Conservation (phyloP, 2,888 invertebrate genomes). For the Ornithoptera priamus region DNA sequence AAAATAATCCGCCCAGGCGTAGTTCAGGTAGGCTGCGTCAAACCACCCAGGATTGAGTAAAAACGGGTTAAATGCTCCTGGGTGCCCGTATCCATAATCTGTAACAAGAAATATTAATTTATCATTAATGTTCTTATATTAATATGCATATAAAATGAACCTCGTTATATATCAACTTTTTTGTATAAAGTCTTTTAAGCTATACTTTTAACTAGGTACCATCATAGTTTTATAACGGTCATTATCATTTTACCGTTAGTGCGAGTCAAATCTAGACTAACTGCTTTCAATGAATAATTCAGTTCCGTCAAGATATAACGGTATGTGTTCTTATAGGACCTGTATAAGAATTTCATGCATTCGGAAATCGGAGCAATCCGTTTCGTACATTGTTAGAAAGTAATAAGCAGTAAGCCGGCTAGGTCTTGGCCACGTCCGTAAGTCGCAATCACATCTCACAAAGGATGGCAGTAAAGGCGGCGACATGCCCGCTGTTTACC, state of each 20-base stretch:
- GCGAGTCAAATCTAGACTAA: too few relatives aligned
- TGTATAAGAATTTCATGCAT: background rate
- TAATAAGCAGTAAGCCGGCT: conserved; percentile 47
- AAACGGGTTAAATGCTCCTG: conserved; percentile 88
- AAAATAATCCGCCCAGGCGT: conserved; percentile 87
- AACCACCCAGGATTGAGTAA: conserved; percentile 91
- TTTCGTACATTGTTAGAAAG: conserved; percentile 33
- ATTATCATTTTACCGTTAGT: too few relatives aligned
- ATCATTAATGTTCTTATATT: background rate
- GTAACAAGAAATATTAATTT: conserved; percentile 51
- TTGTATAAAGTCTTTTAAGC: too few relatives aligned
- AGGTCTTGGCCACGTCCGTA: conserved; percentile 59
- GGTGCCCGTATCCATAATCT: conserved; percentile 91
- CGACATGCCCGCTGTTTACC: conserved; percentile 76
- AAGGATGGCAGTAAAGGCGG: conserved; percentile 73
- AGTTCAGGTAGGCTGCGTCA: conserved; percentile 90
- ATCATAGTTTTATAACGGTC: too few relatives aligned
- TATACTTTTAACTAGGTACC: too few relatives aligned
- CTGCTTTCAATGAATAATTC: too few relatives aligned
- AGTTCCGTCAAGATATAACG: too few relatives aligned
- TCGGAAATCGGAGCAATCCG: background rate
- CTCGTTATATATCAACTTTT: too few relatives aligned
- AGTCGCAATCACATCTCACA: conserved; percentile 59
- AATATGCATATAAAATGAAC: background rate
- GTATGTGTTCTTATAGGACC: too few relatives aligned